Evolutionary conservation across 2,113 vertebrate genomes (phyloP).

Genomic region (Sceloporus tristichus): DNA sequence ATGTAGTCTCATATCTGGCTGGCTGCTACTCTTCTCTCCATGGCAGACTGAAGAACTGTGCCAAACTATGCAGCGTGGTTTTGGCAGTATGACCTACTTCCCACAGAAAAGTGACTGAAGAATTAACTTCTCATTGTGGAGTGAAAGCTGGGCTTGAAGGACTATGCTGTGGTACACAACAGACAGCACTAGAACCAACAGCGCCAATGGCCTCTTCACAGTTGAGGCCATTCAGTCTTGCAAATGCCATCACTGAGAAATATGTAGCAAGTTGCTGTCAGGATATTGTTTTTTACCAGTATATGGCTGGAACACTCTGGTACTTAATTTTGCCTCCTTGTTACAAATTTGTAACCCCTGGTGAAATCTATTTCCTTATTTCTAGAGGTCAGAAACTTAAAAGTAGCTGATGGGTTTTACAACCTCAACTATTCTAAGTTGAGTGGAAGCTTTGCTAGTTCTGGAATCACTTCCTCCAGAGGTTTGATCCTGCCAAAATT

Average conservation of each 20-base stretch:
- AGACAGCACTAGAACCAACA: slow-evolving; percentile 8
- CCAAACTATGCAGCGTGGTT: slow-evolving; percentile 57
- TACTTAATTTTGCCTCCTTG: background rate
- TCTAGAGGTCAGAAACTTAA: no score
- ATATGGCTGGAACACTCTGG: no score
- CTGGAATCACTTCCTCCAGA: no score
- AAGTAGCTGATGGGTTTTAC: no score
- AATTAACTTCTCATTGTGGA: slow-evolving; percentile 50
- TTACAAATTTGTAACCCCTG: background rate
- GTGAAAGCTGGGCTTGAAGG: slow-evolving; percentile 33
- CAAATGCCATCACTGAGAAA: slow-evolving; percentile 30
- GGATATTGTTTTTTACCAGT: background rate
- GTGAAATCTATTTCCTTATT: background rate
- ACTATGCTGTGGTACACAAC: slow-evolving; percentile 8
- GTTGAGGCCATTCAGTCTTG: slow-evolving; percentile 27
- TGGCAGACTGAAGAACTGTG: slow-evolving; percentile 29
- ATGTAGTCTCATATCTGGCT: slow-evolving; percentile 19
- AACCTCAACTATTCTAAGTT: no score
- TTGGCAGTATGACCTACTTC: slow-evolving; percentile 54
- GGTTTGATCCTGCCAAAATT: no score
- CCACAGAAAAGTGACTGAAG: slow-evolving; percentile 44
- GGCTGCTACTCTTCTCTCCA: slow-evolving; percentile 30
- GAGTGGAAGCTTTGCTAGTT: no score
- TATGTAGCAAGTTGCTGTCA: background rate
- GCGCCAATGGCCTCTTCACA: slow-evolving; percentile 43